Evolutionary conservation across 2,113 vertebrate genomes (phyloP), one percentile per base, ranked within the genome.

Genomic region (Halcyon malimbica): DNA sequence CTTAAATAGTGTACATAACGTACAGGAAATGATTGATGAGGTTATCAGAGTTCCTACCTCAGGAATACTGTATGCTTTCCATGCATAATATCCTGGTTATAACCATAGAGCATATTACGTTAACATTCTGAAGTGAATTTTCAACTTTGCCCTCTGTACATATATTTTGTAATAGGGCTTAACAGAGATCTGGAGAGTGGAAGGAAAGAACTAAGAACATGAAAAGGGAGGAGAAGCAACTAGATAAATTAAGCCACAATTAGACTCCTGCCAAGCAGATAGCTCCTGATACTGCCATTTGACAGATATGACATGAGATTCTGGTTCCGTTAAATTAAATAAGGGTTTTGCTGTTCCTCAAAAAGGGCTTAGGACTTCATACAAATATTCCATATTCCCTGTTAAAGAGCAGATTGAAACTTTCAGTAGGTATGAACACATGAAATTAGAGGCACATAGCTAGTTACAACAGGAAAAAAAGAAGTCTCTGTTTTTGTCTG

Each of bases 21-120:
- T 63, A 88, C 20, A 73, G 90, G 62, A 93, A 93, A 85, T 82
- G 90, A 94, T 95, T 87, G 95, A 90, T 95, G 90, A 95, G 82
- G 82, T 94, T 94, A 87, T 94, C 92, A 37, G 77, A 76, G 87
- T 90, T 74, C 51, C 71, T 90, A 84, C 65, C 60, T 91, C 76
- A 76, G 85, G 82, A 93, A 90, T 67, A 63, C n/a, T 62, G 51
- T 67, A 82, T 64, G 51, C 29, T 88, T 94, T 85, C 70, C 60
- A 78, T 89, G 83, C 65, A 91, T 92, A 91, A 81, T 94, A 63
- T 74, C 70, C 56, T 75, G 23, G 48, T 86, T 91, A 89, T 64
- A 92, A 51, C 63, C 69, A 68, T 25, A 67, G 21, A 65, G 25
- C 29, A 60, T 76, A 69, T 77, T 93, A 75, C 6, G 1, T 41